phyloP scores from a whole-genome alignment of 2,888 invertebrate species.

The Apamea sordens region DNA sequence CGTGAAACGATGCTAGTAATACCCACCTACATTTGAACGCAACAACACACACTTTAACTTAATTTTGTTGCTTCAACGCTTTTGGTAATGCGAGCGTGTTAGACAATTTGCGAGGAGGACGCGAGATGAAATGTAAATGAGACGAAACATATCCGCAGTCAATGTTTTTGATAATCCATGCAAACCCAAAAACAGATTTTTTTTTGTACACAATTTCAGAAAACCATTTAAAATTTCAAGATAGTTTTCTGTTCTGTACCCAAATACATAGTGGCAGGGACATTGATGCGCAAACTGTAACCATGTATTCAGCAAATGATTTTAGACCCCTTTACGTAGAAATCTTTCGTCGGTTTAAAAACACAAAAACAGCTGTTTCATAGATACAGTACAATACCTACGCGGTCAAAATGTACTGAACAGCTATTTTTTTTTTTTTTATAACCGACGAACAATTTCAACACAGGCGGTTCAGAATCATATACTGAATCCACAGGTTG shows the following conservation, averaged over 20 bases:
- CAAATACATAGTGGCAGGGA: not conserved
- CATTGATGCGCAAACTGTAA: no score
- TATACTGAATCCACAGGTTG: no score
- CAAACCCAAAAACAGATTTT: not conserved
- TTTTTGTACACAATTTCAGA: not conserved
- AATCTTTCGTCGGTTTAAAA: no score
- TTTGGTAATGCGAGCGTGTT: constrained; percentile 63
- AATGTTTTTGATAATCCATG: not conserved
- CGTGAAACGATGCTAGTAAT: not conserved
- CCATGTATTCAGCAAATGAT: no score
- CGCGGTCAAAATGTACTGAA: no score
- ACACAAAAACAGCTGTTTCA: no score
- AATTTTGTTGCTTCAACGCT: constrained; percentile 68
- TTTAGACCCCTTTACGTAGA: no score
- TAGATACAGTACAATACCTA: no score
- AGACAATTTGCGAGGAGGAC: constrained; percentile 59
- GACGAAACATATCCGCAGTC: not conserved
- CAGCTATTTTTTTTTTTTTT: no score
- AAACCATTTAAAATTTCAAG: not conserved
- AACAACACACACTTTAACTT: constrained; percentile 25
- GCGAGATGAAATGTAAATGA: constrained; percentile 51
- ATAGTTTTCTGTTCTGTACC: not conserved
- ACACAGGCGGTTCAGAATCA: no score
- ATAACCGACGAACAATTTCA: no score
- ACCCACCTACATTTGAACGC: constrained; percentile 8